phyloP scores from a whole-genome alignment of 1,140 invertebrate species.

The Aethina tumida region DNA sequence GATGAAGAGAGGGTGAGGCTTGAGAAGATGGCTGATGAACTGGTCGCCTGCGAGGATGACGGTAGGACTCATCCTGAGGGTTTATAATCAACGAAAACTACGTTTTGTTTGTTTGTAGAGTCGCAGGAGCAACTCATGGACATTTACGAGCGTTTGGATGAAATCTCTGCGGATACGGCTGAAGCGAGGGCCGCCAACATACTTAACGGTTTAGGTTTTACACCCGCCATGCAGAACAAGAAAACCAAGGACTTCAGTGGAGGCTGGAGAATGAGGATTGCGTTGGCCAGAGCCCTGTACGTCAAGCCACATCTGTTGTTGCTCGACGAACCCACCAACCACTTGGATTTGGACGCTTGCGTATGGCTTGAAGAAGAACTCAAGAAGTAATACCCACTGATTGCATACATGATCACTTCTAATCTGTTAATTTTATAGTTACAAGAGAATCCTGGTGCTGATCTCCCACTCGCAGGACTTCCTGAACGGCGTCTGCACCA shows the following conservation, averaged over 20 bases:
- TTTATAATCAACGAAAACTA: neutral
- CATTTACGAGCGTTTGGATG: conserved; percentile 95
- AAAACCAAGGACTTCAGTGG: conserved; percentile 88
- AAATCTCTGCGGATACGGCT: conserved; percentile 91
- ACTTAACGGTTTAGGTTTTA: conserved; percentile 94
- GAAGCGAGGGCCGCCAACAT: conserved; percentile 90
- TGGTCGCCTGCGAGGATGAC: conserved; percentile 81
- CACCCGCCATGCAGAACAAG: conserved; percentile 85
- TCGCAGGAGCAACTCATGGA: conserved; percentile 94
- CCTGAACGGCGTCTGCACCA: conserved; percentile 97
- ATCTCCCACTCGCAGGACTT: conserved; percentile 99
- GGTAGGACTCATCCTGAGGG: conserved; percentile 36
- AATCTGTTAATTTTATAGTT: conserved; percentile 41
- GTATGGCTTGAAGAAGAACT: conserved; percentile 99
- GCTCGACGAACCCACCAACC: conserved; percentile 96
- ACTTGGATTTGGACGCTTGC: conserved; percentile 97
- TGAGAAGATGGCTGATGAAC: conserved; percentile 86
- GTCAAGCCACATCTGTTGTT: conserved; percentile 89
- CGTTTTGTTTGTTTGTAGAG: conserved; percentile 40
- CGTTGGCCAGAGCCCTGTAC: conserved; percentile 87
- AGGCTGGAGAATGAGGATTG: conserved; percentile 99
- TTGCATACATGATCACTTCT: conserved; percentile 3
- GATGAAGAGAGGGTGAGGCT: conserved; percentile 87
- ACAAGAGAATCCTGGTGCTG: conserved; percentile 95
- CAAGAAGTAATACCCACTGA: conserved; percentile 71